Base-by-base conservation (phyloP, 2,888 invertebrate genomes). In the Orthonychiurus folsomi region DNA sequence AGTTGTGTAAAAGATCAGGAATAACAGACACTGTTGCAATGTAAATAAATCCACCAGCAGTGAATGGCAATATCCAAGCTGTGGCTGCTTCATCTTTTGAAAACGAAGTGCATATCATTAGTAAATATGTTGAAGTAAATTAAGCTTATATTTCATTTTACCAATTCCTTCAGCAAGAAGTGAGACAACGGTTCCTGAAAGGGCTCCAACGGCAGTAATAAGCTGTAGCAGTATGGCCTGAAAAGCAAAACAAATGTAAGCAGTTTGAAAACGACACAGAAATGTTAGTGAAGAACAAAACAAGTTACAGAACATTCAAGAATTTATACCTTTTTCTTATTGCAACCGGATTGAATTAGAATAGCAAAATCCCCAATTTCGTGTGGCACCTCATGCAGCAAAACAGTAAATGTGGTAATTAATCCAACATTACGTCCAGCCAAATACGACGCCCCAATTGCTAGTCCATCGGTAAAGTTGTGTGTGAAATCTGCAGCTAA, bases 331-430 rank as follows among this genome's bases (percentile, higher is more conserved):
- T 94, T 94, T 75, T 82, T 86, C 73, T 90, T 85, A 9, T 89
- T 88, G 76, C 94, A 96, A 25, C 99, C 99, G 56, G 96, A 95
- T 78, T 97, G 95, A 62, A 99, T 86, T 61, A 99, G 84, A 77
- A 99, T 97, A 18, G 99, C 99, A 81, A 95, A 99, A 78, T 99
- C 99, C 50, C 99, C 99, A 76, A 99, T 96, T 80, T 99, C 99
- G 81, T 99, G 99, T 47, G 99, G 99, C 67, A 99, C 73, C 82
- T 99, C 99, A 78, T 99, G 99, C 55, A 99, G 79, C 60, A 99
- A 81, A 75, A 99, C 96, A 1, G 96, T 96, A 48, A 95, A 80
- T 26, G 97, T 97, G 20, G 99, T 99, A 18, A 96, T 83, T 61
- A 88, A 82, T 27, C 93, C 93, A 74, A 92, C 83, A 72, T 82